Evolutionary conservation across 2,113 vertebrate species (phyloP).

Genomic region (Malurus cyaneus): DNA sequence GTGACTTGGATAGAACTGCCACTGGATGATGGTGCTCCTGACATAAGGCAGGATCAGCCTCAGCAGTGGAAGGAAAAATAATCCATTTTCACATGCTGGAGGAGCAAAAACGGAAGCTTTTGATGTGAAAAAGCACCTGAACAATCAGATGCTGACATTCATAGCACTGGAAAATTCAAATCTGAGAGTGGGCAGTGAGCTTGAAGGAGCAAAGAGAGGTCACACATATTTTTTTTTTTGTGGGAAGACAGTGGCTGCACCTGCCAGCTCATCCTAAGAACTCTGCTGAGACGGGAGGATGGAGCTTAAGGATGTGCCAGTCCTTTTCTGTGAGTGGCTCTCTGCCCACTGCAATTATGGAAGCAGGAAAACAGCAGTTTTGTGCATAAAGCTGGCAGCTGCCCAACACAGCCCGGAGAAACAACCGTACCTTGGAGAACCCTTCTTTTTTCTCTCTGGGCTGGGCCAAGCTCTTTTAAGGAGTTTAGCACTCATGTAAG

Average conservation of each 20-base stretch:
- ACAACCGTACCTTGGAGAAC: slow-evolving; percentile 44
- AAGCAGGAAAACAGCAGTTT: slow-evolving; percentile 32
- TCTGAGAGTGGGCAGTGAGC: background rate
- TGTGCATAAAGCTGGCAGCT: slow-evolving; percentile 39
- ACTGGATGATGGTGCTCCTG: slow-evolving; percentile 10
- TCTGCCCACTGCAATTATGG: slow-evolving; percentile 19
- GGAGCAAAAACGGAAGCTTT: slow-evolving; percentile 2
- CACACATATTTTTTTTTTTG: background rate
- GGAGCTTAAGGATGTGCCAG: background rate
- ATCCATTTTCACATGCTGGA: background rate
- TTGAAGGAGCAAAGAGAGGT: slow-evolving; percentile 1
- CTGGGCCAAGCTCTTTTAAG: background rate
- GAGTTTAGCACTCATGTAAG: background rate
- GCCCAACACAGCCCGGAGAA: slow-evolving; percentile 30
- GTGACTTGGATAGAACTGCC: background rate
- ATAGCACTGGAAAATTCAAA: background rate
- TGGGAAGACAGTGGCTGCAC: slow-evolving; percentile 1
- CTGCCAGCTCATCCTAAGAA: slow-evolving; percentile 18
- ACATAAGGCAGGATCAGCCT: slow-evolving; percentile 37
- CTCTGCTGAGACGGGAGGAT: background rate
- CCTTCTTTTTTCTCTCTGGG: background rate
- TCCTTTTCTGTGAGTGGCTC: slow-evolving; percentile 37
- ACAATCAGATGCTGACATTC: background rate
- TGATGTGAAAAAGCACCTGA: slow-evolving; percentile 38
- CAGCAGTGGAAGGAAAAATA: background rate